Evolutionary conservation across 2,113 vertebrate species (phyloP), one percentile per base, ranked within the genome.

Genomic region (Eira barbara): DNA sequence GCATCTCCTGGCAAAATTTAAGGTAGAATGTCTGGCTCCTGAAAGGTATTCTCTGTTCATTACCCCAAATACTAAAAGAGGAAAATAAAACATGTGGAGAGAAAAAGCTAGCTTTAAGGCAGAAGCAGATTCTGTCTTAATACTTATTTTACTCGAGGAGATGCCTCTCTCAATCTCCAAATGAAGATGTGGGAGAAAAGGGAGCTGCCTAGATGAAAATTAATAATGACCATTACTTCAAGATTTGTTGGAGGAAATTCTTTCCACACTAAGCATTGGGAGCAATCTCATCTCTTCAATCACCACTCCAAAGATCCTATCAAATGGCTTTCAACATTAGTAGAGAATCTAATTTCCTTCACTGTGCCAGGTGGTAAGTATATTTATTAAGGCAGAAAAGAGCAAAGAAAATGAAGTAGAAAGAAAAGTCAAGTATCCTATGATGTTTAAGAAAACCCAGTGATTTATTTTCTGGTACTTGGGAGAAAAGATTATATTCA

Each of bases 311-410:
- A 97, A 97, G 91, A 98, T 95, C 78, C 86, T 95, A 76, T 98
- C 92, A 98, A 71, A 52, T 83, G 89, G 45, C 42, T 93, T 98
- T 97, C 88, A 97, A 97, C 81, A 96, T 97, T 97, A 97, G 36
- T n/a, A 82, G 42, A 91, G 57, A 89, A 95, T 95, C 85, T 96
- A 90, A 98, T 97, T 98, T 97, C 87, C 82, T 91, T 95, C 92
- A 45, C 52, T 52, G 25, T 82, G 29, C 3, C 69, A 91, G 82
- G 61, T 69, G 91, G 89, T 78, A 98, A 95, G 92, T 17, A 61
- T 59, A 39, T 95, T 85, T 82, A 55, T 96, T 96, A 98, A 95
- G 25, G 39, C 91, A 13, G 21, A 36, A 11, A 92, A 21, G 87
- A 67, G 7, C 27, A 83, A 95, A 87, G 34, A 94, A 83, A 95